phyloP scores from a whole-genome alignment of 2,888 invertebrate genomes.

The Xestia sexstrigata region DNA sequence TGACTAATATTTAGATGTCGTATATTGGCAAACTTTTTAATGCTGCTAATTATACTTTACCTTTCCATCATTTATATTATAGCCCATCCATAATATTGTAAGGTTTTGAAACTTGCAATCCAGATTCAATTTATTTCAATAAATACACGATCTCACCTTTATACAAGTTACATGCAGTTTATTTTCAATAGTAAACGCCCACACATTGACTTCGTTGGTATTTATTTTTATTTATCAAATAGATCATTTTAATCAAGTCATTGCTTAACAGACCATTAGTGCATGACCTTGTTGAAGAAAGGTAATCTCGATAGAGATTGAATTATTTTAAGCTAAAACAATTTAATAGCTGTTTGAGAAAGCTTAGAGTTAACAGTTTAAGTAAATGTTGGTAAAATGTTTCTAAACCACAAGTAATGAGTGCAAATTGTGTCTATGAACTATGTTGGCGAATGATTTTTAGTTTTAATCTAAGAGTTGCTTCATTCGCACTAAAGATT shows the following conservation, averaged over 20 bases:
- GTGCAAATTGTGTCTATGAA: conserved; percentile 8
- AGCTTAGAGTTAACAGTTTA: not conserved
- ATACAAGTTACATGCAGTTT: not conserved
- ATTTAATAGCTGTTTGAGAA: conserved; percentile 11
- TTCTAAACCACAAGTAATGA: conserved; percentile 20
- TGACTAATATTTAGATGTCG: too few relatives aligned
- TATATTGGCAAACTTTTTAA: not conserved
- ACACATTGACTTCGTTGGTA: conserved; percentile 2
- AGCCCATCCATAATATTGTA: not conserved
- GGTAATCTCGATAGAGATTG: conserved; percentile 4
- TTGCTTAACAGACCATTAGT: conserved; percentile 34
- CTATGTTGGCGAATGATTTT: not conserved
- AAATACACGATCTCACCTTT: not conserved
- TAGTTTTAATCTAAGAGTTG: conserved; percentile 2
- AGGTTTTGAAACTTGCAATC: not conserved
- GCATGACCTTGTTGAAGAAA: conserved; percentile 38
- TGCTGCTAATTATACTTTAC: not conserved
- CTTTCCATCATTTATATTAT: not conserved
- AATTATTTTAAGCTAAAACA: not conserved
- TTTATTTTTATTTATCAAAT: conserved; percentile 36
- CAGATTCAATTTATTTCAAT: conserved; percentile 1
- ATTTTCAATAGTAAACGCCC: conserved; percentile 15
- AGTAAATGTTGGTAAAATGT: not conserved
- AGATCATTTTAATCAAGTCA: conserved; percentile 24
- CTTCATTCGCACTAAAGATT: not conserved